Conservation (phyloP, 2,113 vertebrate genomes). For the Notothenia rossii region DNA sequence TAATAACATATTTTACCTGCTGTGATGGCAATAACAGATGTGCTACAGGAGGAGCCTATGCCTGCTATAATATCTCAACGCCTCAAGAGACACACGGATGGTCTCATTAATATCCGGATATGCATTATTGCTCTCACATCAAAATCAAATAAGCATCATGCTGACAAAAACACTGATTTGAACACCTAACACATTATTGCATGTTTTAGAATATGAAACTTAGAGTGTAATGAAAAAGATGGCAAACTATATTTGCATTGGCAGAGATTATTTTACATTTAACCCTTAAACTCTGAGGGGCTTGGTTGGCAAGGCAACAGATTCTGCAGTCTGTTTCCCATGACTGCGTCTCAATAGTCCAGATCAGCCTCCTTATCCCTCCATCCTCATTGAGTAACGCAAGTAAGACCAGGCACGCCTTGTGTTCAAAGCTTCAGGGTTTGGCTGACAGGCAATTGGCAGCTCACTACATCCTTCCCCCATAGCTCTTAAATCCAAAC, state of each 20-base stretch:
- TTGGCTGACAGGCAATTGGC: slow-evolving; percentile 44
- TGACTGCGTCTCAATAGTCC: slow-evolving; percentile 73
- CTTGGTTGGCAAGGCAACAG: slow-evolving; percentile 83
- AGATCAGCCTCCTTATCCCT: slow-evolving; percentile 66
- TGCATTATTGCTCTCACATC: background rate
- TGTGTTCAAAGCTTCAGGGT: slow-evolving; percentile 22
- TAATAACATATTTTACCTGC: background rate
- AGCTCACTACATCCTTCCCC: slow-evolving; percentile 18
- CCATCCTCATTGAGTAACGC: slow-evolving; percentile 49
- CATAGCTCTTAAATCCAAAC: slow-evolving; percentile 28
- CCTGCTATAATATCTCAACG: background rate
- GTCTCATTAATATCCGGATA: slow-evolving; percentile 9
- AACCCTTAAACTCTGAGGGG: slow-evolving; percentile 75
- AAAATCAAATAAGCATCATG: slow-evolving; percentile 15
- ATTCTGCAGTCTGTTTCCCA: slow-evolving; percentile 75
- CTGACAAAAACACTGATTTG: slow-evolving; percentile 15
- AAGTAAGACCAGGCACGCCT: slow-evolving; percentile 29
- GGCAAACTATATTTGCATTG: slow-evolving; percentile 80
- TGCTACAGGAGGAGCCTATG: background rate
- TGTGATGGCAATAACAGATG: background rate
- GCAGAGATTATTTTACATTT: slow-evolving; percentile 74
- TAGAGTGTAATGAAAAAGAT: slow-evolving; percentile 74
- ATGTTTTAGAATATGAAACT: slow-evolving; percentile 54
- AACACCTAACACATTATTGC: slow-evolving; percentile 27
- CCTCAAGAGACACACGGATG: background rate